Evolutionary conservation across 2,888 invertebrate genomes (phyloP).

Genomic region (Protonemura montana): DNA sequence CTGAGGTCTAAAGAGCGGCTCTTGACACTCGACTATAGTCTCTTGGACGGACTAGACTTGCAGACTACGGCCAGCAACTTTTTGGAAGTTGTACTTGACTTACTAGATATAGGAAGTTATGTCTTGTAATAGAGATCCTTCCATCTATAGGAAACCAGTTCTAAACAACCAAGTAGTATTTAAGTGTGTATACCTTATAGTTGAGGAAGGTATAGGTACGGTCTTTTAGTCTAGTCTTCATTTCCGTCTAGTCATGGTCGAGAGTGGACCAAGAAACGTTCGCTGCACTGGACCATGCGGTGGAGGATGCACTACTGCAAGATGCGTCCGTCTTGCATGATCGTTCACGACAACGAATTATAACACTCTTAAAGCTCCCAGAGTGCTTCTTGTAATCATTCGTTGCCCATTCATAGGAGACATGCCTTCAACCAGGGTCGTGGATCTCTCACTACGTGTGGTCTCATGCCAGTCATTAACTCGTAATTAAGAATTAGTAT

Average conservation of each 20-base stretch:
- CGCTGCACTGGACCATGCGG: background rate
- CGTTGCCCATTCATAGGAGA: background rate
- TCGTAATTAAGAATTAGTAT: background rate
- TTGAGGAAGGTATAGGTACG: conserved; percentile 33
- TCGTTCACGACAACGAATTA: background rate
- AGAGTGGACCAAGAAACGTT: background rate
- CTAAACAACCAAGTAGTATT: background rate
- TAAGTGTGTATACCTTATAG: conserved; percentile 1
- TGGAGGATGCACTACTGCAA: background rate
- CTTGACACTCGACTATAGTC: background rate
- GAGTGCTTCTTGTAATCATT: background rate
- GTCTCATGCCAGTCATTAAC: background rate
- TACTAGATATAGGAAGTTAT: conserved; percentile 29
- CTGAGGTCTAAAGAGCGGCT: background rate
- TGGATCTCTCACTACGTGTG: background rate
- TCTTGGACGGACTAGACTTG: background rate
- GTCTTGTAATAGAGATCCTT: conserved; percentile 24
- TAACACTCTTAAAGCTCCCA: background rate
- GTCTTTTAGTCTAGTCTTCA: conserved; percentile 14
- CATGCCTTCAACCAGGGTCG: background rate
- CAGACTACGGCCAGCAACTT: conserved; percentile 2
- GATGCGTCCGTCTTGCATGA: background rate
- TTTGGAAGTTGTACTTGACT: conserved; percentile 32
- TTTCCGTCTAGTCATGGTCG: conserved; percentile 29
- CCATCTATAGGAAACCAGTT: conserved; percentile 35